phyloP scores from a whole-genome alignment of 2,113 vertebrate species.

The Xenopus tropicalis region DNA sequence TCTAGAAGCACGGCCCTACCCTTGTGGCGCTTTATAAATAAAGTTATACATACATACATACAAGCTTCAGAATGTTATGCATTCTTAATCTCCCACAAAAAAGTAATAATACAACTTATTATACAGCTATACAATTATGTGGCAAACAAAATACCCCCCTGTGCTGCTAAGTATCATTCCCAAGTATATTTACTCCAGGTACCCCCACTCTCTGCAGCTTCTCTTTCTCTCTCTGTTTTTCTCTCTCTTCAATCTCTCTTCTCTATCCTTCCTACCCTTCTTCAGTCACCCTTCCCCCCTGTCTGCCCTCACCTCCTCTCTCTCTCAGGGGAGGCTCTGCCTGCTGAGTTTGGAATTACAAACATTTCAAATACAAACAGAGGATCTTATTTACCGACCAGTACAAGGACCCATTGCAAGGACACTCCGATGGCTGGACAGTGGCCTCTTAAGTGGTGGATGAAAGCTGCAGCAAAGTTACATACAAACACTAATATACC shows the following conservation, averaged over 20 bases:
- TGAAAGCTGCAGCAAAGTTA: background rate
- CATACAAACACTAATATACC: too few species aligned
- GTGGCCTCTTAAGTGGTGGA: background rate
- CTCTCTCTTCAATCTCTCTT: conserved; percentile 11
- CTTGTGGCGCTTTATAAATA: too few species aligned
- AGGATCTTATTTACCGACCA: conserved; percentile 43
- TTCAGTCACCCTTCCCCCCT: conserved; percentile 11
- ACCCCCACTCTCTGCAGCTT: conserved; percentile 21
- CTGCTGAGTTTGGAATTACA: conserved; percentile 31
- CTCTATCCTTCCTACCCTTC: conserved; percentile 7
- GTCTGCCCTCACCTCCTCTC: background rate
- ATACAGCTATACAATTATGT: too few species aligned
- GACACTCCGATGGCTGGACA: background rate
- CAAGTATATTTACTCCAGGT: background rate
- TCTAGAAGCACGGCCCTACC: too few species aligned
- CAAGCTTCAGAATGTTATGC: too few species aligned
- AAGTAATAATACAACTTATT: too few species aligned
- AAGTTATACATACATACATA: too few species aligned
- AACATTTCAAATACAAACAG: conserved; percentile 39
- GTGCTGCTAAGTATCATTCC: too few species aligned
- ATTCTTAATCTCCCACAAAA: too few species aligned
- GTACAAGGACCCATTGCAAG: conserved; percentile 36
- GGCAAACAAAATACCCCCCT: too few species aligned
- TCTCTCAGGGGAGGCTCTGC: conserved; percentile 4
- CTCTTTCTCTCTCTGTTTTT: conserved; percentile 4